Base-by-base conservation (phyloP, 2,888 invertebrate species). In the Philereme vetulata region DNA sequence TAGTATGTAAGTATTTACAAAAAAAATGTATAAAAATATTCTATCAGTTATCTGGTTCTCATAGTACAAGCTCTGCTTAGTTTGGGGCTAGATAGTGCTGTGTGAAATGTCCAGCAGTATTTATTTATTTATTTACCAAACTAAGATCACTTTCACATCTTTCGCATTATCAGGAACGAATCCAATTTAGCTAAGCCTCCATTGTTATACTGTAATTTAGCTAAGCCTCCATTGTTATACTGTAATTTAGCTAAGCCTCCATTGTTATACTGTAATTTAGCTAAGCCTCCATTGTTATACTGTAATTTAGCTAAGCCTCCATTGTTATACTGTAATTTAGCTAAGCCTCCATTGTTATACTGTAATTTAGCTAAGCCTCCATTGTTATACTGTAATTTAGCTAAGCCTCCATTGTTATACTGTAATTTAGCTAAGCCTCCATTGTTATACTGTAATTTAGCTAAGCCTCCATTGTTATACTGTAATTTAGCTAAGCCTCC, bases 171-270 rank as follows among this genome's bases (percentile, higher is more conserved):
- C 4, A 40, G 21, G 44, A 36, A 3, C 35, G 48, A 52, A 51
- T 47, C 60, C 42, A 56, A 60, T 63, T 21, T 21, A 21, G 21
- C 21, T 21, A 21, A 43, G 36, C 46, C 32, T 32, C 40, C 54
- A 53, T 57, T 63, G 54, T 59, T 56, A 60, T 54, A 52, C 46
- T 51, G 63, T 60, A 57, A 61, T 57, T 61, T 46, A n/a, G n/a
- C n/a, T n/a, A n/a, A 43, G 36, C 46, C 32, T 32, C 40, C 54
- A 53, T 57, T 63, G 54, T 59, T 56, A 60, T 54, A 52, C 46
- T 51, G 63, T 60, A 57, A 61, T 57, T 61, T 46, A n/a, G n/a
- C n/a, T n/a, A n/a, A 43, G 36, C 46, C 32, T 32, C 40, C 54
- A 53, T 57, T 63, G 54, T 59, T 56, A 60, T 54, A 52, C 46